Base-by-base conservation (phyloP, 2,888 invertebrate genomes). In the Leptothorax acervorum region DNA sequence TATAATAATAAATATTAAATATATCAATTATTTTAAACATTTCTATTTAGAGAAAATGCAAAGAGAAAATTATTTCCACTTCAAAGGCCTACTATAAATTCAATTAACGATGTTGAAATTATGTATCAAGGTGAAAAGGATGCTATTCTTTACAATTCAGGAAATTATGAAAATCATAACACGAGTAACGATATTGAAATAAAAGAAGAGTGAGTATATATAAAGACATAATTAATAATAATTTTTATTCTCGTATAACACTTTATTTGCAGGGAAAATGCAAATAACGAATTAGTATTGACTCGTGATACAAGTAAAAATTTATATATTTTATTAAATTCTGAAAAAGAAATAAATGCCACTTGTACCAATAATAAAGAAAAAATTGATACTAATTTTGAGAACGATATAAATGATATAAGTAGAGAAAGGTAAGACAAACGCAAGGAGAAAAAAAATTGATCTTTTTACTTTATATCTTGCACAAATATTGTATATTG, bases 391-490 rank as follows among this genome's bases (percentile, higher is more conserved):
- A 23, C 23, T 39, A 39, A 71, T 55, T 39, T 70, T n/a, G n/a
- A 51, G 18, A 70, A n/a, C 11, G 28, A 51, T 3, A 68, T 51
- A 11, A 70, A 70, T 70, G n/a, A n/a, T 51, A 31, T 23, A n/a
- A 71, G 0, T 71, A 15, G 15, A 39, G 23, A 71, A 23, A 71
- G 71, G 71, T 55, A 71, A 71, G 23, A 23, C 11, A 65, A n/a
- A 23, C 3, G 3, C 1, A 12, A 42, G 23, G 23, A 15, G 12
- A 3, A 23, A n/a, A 53, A 53, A 53, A 53, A 55, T 35, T 8
- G 28, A 23, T 35, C 35, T 68, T 63, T 45, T 45, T 12, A 71
- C 11, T 53, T 55, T 39, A 55, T 9, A 55, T 23, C 15, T 55
- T 55, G 15, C 4, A 55, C 39, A 23, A 23, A 23, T 23, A 23